Base-by-base conservation (phyloP, 2,888 invertebrate species). In the Conops quadrifasciatus region DNA sequence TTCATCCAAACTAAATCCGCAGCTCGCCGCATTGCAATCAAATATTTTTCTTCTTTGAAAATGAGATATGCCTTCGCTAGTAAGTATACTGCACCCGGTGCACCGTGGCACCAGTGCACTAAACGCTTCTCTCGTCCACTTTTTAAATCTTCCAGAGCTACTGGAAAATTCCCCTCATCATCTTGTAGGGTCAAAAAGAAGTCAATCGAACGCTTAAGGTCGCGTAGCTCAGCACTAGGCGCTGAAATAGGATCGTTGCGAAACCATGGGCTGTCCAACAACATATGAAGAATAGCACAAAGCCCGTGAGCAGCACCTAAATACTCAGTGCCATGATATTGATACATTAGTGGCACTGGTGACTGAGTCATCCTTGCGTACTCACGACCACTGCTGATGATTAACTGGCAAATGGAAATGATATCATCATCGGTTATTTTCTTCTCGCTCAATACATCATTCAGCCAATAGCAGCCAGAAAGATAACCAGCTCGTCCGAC, bases 31-130 rank as follows among this genome's bases (percentile, higher is more conserved):
- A 93, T 91, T 0, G 93, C 89, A 24, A 90, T 82, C 36, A 93
- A 85, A 82, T 93, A 96, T 80, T 90, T 91, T 1, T 89, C 87
- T 56, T 95, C 93, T 73, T 91, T 89, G 87, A 91, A 95, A 1
- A 91, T 85, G 43, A 91, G 83, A 82, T 91, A 94, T 0, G 96
- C 94, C 83, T 92, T 92, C 1, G 94, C 94, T 88, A 96, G 53
- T 47, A 94, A 83, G 80, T 94, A 95, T 9, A 95, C 87, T 0
- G 91, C 89, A 0, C 95, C 95, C 11, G 94, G 92, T 13, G 94
- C 94, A 0, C 96, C 96, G 82, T 96, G 95, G 83, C 96, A 96
- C 96, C 95, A 95, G 81, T 96, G 95, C 0, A 95, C 89, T 15
- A 95, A 86, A 73, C 93, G 92, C 72, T 93, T 91, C 15, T 86